A percentile compares a stretch with the other conserved stretches of the same genome.
Evolutionary conservation across 2,888 invertebrate genomes (phyloP).

Genomic region (Phasia obesa): DNA sequence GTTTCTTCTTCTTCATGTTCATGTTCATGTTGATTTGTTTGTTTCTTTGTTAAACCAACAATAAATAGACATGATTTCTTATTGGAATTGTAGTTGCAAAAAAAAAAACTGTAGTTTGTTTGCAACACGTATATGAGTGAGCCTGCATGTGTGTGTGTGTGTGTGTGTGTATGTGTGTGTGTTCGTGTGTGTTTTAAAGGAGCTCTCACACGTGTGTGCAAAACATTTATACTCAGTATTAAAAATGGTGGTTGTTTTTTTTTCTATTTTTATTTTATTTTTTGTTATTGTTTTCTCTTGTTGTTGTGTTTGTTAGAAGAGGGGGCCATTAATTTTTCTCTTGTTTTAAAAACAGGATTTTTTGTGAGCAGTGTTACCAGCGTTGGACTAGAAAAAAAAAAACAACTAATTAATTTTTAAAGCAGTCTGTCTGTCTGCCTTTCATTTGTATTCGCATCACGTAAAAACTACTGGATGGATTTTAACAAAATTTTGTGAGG

Average conservation of each 20-base stretch:
- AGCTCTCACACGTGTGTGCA: slow-evolving; percentile 54
- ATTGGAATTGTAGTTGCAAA: slow-evolving; percentile 30
- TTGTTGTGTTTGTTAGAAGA: slow-evolving; percentile 10
- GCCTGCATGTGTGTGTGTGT: not conserved
- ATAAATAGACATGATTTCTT: slow-evolving; percentile 30
- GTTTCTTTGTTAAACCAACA: slow-evolving; percentile 15
- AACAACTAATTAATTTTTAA: too few relatives aligned
- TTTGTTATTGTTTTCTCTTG: not conserved
- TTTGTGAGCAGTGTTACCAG: not conserved
- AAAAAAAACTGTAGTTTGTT: not conserved
- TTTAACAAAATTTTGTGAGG: too few relatives aligned
- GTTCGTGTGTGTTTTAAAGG: slow-evolving; percentile 22
- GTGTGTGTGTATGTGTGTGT: not conserved
- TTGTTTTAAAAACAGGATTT: slow-evolving; percentile 27
- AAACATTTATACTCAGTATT: slow-evolving; percentile 3
- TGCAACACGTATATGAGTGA: not conserved
- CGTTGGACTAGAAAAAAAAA: too few relatives aligned
- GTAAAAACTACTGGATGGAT: too few relatives aligned
- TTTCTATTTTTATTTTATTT: not conserved
- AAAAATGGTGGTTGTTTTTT: slow-evolving; percentile 45
- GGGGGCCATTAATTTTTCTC: slow-evolving; percentile 23
- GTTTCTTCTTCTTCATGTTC: slow-evolving; percentile 7
- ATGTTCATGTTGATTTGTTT: not conserved
- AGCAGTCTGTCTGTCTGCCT: too few relatives aligned
- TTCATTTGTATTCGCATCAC: too few relatives aligned